Evolutionary conservation across 2,888 invertebrate genomes (phyloP).

Genomic region (Alitta virens): DNA sequence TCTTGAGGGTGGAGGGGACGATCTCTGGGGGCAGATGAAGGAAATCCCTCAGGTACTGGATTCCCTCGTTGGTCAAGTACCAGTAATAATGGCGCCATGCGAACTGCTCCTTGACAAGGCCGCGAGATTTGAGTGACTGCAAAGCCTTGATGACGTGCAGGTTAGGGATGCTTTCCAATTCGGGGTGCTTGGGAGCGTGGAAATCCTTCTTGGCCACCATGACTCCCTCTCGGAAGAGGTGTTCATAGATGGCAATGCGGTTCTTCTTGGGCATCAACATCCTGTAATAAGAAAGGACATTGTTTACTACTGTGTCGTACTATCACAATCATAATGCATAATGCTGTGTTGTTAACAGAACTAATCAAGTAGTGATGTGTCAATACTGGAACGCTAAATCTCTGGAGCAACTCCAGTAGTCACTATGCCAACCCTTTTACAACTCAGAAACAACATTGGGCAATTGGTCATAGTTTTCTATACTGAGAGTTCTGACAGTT

Average conservation of each 20-base stretch:
- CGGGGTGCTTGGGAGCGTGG: conserved; percentile 96
- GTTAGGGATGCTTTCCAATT: conserved; percentile 91
- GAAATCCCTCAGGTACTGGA: conserved; percentile 87
- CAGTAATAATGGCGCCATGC: conserved; percentile 99
- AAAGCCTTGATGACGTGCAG: conserved; percentile 97
- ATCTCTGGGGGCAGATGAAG: conserved; percentile 97
- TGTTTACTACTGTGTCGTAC: too few relatives aligned
- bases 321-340: too few relatives aligned
- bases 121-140: conserved; percentile 92
- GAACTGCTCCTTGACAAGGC: conserved; percentile 98
- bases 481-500: too few relatives aligned
- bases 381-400: too few relatives aligned
- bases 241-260: conserved; percentile 93
- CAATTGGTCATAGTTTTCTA: too few relatives aligned
- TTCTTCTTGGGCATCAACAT: conserved; percentile 99
- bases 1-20: conserved; percentile 94
- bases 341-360: too few relatives aligned
- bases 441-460: too few relatives aligned
- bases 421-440: too few relatives aligned
- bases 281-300: conserved; percentile 61
- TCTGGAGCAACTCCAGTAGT: too few relatives aligned
- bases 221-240: conserved; percentile 98
- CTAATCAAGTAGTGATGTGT: too few relatives aligned
- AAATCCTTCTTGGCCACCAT: conserved; percentile 99
- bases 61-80: conserved; percentile 98